Conservation (phyloP, 2,888 invertebrate genomes). For the Microctonus brassicae region DNA sequence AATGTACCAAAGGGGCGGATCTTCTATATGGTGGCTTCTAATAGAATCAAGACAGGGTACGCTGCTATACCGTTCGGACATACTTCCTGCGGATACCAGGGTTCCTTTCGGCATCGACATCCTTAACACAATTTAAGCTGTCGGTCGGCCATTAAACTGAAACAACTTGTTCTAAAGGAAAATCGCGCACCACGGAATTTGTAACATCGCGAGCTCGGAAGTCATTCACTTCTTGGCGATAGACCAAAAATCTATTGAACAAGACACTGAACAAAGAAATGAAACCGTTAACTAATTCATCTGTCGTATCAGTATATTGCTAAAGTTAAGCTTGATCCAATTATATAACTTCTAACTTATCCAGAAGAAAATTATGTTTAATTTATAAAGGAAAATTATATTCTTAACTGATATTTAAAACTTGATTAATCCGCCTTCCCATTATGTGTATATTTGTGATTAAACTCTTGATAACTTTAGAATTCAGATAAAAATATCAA, state of each 20-base stretch:
- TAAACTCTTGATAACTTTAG: too few relatives aligned
- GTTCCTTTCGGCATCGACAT: conserved; percentile 57
- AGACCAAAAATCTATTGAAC: conserved; percentile 17
- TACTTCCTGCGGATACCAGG: conserved; percentile 45
- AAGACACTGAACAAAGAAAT: neutral
- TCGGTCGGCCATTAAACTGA: conserved; percentile 58
- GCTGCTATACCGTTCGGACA: conserved; percentile 15
- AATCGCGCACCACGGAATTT: conserved; percentile 15
- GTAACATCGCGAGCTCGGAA: conserved; percentile 20
- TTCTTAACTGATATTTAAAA: too few relatives aligned
- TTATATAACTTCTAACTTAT: neutral
- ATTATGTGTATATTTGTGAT: too few relatives aligned
- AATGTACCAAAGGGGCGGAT: neutral
- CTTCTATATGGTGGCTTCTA: conserved; percentile 50
- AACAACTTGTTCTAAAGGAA: conserved; percentile 42
- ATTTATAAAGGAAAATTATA: too few relatives aligned
- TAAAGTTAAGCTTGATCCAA: neutral
- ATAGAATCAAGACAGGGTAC: conserved; percentile 53
- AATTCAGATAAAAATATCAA: too few relatives aligned
- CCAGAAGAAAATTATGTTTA: too few relatives aligned
- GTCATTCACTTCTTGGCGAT: conserved; percentile 25
- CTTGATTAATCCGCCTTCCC: too few relatives aligned
- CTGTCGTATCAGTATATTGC: neutral
- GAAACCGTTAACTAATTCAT: neutral
- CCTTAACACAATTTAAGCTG: conserved; percentile 60